A percentile compares a stretch with the other conserved stretches of the same genome.
Conservation (phyloP, 2,113 vertebrate genomes). For the Craseonycteris thonglongyai region DNA sequence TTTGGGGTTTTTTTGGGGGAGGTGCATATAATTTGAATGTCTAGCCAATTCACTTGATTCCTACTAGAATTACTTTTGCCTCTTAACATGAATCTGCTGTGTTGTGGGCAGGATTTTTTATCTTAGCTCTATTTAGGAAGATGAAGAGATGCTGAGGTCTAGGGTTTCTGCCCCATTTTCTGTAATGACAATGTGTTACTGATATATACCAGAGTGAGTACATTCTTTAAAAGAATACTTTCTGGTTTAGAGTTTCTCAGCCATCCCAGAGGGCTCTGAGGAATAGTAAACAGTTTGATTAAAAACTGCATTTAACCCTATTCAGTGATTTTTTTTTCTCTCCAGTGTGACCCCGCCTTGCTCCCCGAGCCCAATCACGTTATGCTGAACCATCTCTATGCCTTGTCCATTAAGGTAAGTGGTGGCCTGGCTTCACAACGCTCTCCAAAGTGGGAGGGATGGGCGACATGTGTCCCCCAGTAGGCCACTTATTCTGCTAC, state of each 20-base stretch:
- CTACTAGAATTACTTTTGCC: not conserved
- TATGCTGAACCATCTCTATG: conserved; percentile 98
- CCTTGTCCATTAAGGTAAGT: conserved; percentile 96
- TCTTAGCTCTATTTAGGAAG: not conserved
- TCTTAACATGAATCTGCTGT: not conserved
- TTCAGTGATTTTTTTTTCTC: not conserved
- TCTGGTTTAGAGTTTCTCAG: not conserved
- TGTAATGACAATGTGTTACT: not conserved
- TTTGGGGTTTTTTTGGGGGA: no score
- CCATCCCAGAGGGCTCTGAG: not conserved
- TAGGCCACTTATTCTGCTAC: not conserved
- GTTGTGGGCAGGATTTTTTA: not conserved
- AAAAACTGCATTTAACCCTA: not conserved
- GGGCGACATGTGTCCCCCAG: not conserved
- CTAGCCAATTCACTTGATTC: not conserved
- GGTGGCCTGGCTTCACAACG: fast-evolving
- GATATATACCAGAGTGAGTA: not conserved
- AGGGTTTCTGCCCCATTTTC: conserved; percentile 12
- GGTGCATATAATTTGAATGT: not conserved
- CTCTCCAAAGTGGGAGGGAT: not conserved
- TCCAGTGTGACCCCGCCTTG: conserved; percentile 95
- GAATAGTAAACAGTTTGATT: not conserved
- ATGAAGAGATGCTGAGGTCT: not conserved
- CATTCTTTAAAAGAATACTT: not conserved
- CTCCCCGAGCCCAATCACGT: conserved; percentile 97